Conservation (phyloP, 2,888 invertebrate genomes). For the Cryptocephalus moraei region DNA sequence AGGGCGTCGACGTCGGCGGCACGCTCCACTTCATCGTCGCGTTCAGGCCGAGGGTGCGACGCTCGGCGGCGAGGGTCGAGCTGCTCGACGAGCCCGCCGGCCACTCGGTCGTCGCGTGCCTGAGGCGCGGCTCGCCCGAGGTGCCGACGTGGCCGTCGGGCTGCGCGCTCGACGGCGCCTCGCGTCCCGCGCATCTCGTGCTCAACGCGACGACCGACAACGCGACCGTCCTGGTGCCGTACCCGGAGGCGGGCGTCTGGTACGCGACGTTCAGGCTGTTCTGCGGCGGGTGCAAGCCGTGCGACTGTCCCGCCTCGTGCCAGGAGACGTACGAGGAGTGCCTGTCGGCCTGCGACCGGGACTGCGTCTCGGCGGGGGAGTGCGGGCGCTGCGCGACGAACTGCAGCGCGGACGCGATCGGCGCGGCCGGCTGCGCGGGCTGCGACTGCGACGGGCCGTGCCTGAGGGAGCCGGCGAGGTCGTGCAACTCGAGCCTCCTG, state of each 20-base stretch:
- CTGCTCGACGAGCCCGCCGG: conserved; percentile 26
- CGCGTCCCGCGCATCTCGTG: conserved; percentile 48
- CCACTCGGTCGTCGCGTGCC: conserved; percentile 49
- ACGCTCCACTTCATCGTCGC: conserved; percentile 63
- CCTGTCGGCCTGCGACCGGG: conserved; percentile 19
- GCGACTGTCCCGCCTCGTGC: conserved; percentile 30
- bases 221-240: conserved; percentile 61
- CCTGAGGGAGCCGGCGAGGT: conserved; percentile 14
- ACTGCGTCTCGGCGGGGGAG: conserved; percentile 12
- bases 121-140: conserved; percentile 48
- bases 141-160: conserved; percentile 52
- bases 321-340: conserved; percentile 23
- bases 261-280: conserved; percentile 63
- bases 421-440: conserved; percentile 27
- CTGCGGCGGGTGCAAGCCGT: conserved; percentile 44
- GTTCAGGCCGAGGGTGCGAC: conserved; percentile 46
- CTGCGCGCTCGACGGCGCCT: conserved; percentile 40
- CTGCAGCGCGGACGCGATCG: conserved; percentile 17
- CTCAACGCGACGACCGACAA: conserved; percentile 55
- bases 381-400: conserved; percentile 19
- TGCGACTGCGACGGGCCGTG: conserved; percentile 38
- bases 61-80: neutral
- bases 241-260: conserved; percentile 77
- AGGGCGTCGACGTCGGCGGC: conserved; percentile 70
- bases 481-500: conserved; percentile 50